Conservation (phyloP, 1,140 invertebrate genomes). For the Tribolium madens region DNA sequence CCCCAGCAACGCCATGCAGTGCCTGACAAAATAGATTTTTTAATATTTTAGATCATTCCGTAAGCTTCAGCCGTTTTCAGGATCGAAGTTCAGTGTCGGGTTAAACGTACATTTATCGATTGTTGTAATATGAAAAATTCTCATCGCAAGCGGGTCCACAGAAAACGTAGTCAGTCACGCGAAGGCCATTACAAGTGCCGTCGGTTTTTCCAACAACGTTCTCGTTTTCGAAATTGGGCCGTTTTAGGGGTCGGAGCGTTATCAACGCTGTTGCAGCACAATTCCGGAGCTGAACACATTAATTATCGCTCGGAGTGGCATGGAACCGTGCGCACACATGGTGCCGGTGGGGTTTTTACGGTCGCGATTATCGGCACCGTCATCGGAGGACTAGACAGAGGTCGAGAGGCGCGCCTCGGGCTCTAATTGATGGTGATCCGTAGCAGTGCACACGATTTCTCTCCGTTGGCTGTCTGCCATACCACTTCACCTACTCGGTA, state of each 20-base stretch:
- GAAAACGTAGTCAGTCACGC: slow-evolving; percentile 16
- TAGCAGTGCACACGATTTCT: neutral
- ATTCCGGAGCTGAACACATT: slow-evolving; percentile 29
- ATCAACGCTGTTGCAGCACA: slow-evolving; percentile 26
- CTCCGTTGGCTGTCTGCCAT: slow-evolving; percentile 35
- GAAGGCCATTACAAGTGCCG: slow-evolving; percentile 27
- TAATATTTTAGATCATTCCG: neutral
- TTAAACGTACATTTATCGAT: neutral
- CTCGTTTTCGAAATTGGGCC: slow-evolving; percentile 13
- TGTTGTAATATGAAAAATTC: neutral
- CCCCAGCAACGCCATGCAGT: neutral
- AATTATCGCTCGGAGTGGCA: slow-evolving; percentile 20
- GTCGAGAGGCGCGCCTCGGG: slow-evolving; percentile 7
- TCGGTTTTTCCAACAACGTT: neutral
- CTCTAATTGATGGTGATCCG: slow-evolving; percentile 40
- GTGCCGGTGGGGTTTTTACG: slow-evolving; percentile 12
- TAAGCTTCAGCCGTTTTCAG: neutral
- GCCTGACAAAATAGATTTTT: neutral
- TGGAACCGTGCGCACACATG: slow-evolving; percentile 23
- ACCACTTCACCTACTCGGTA: slow-evolving; percentile 35
- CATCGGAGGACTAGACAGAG: slow-evolving; percentile 9
- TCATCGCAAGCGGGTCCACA: neutral
- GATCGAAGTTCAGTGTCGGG: neutral
- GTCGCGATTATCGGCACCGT: slow-evolving; percentile 19
- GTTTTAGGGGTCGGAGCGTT: slow-evolving; percentile 12